Conservation (phyloP, 2,113 vertebrate genomes). For the Ursus arctos region DNA sequence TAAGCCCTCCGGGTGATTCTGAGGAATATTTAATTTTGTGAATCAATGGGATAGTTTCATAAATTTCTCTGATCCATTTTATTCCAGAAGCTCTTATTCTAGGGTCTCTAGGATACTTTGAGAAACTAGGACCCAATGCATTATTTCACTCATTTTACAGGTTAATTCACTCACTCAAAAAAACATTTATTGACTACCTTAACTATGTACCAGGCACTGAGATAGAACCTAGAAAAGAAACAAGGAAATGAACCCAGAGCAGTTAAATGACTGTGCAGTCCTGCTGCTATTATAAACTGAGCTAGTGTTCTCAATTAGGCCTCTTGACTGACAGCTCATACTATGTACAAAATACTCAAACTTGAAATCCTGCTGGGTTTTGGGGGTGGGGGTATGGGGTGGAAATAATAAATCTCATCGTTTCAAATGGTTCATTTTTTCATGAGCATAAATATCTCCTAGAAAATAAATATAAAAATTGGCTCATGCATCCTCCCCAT, state of each 20-base stretch:
- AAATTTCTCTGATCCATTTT: neutral
- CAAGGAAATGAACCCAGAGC: neutral
- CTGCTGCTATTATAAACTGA: neutral
- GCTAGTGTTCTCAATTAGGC: neutral
- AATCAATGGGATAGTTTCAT: neutral
- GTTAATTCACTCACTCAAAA: neutral
- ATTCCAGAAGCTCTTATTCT: slow-evolving; percentile 15
- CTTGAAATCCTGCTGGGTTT: neutral
- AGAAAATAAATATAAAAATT: slow-evolving; percentile 16
- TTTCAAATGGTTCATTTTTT: neutral
- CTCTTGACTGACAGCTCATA: neutral
- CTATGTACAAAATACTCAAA: neutral
- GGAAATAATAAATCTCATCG: neutral
- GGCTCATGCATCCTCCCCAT: neutral
- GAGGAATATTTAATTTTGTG: neutral
- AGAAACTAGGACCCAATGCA: neutral
- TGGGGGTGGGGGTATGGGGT: accelerated
- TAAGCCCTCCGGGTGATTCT: neutral
- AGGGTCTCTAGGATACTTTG: neutral
- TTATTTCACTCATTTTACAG: neutral
- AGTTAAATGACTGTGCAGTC: neutral
- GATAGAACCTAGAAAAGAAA: neutral
- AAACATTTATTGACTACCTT: neutral
- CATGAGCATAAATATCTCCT: neutral
- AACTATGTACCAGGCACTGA: neutral